Percentiles rank a stretch among this genome's conserved stretches.
Conservation (phyloP, 2,797 vertebrate genomes). For the Pachyuromys duprasi region DNA sequence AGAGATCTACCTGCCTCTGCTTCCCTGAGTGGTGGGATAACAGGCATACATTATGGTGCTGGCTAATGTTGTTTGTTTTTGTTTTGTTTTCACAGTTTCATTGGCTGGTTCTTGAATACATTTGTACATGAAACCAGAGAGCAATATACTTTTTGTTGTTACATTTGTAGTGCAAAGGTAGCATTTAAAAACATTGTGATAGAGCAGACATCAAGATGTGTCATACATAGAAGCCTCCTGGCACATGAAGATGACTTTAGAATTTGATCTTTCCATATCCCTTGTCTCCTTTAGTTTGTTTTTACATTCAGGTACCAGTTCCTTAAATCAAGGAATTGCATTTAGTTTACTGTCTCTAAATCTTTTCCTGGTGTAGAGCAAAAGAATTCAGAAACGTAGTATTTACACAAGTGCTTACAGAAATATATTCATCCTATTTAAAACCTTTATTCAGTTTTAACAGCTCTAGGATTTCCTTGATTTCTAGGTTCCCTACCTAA, state of each 20-base stretch:
- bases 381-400: slow-evolving; percentile 4
- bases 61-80: not conserved
- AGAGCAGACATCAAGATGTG: not conserved
- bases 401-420: not conserved
- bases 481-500: not conserved
- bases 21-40: too few relatives aligned
- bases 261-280: not conserved
- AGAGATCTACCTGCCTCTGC: too few relatives aligned
- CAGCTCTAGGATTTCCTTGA: not conserved
- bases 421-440: not conserved
- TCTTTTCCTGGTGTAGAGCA: not conserved
- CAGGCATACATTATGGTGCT: too few relatives aligned
- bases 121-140: slow-evolving; percentile 38
- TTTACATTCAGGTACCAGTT: not conserved
- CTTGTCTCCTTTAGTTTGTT: not conserved
- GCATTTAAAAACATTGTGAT: not conserved
- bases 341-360: not conserved
- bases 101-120: not conserved
- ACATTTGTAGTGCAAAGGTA: not conserved
- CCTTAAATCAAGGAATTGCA: not conserved
- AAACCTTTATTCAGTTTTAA: not conserved
- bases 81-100: not conserved
- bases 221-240: not conserved
- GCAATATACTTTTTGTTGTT: not conserved
- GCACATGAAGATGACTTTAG: not conserved